Base-by-base conservation (phyloP, 1,140 invertebrate species). In the Tetragonula clypearis region DNA sequence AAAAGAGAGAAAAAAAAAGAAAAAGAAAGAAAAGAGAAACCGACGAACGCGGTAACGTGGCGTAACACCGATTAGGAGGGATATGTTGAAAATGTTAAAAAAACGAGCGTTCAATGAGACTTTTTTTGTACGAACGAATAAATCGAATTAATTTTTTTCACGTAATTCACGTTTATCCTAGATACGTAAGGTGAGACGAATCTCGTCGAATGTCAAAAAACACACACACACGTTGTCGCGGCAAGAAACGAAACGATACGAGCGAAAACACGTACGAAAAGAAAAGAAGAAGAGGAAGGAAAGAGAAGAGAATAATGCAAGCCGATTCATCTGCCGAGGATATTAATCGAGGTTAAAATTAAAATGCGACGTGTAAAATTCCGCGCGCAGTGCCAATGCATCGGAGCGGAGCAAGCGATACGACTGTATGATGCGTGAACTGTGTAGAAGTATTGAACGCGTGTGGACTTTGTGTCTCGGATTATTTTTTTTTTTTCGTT, bases 141-240 rank as follows among this genome's bases (percentile, higher is more conserved):
- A 77, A 71, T 71, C 62, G 69, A 69, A 84, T 30, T 84, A 84
- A 78, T 84, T 84, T 84, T 84, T 84, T 84, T 53, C 82, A 84
- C 75, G 26, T 60, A 21, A 77, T 66, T 49, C 82, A 66, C 60
- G 72, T 82, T 60, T 49, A 49, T 8, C 41, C 30, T 77, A 76
- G 65, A 2, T 79, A 49, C 8, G 35, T 84, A 78, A 79, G 65
- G 15, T 14, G 30, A n/a, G 56, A 58, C 19, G n/a, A 58, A 74
- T 55, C 17, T 58, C 55, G 26, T 41, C 58, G 9, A 68, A 35
- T 68, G 11, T 68, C 30, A 1, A 30, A 68, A n/a, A n/a, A n/a
- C n/a, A n/a, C n/a, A n/a, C n/a, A n/a, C n/a, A 41, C 35, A 35
- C 66, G 62, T 69, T 30, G 53, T 69, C 74, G 49, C 60, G 19